Conservation (phyloP, 2,888 invertebrate genomes). For the Caenorhabditis auriculariae region DNA sequence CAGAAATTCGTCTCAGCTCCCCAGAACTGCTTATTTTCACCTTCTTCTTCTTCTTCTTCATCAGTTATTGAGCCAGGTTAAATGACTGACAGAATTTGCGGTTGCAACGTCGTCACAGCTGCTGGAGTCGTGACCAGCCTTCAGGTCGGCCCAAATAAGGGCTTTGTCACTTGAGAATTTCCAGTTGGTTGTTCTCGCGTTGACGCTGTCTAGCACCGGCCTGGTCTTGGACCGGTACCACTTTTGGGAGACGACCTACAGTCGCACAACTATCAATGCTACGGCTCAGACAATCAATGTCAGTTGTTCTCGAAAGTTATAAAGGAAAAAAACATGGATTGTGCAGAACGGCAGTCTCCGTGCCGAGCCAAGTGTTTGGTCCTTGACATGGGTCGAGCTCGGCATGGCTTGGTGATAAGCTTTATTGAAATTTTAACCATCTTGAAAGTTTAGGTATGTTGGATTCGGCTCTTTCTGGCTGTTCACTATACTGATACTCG, state of each 20-base stretch:
- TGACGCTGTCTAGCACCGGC: constrained; percentile 40
- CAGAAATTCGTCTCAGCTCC: constrained; percentile 4
- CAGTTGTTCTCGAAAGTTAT: background rate
- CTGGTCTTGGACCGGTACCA: constrained; percentile 46
- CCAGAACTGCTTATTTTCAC: constrained; percentile 2
- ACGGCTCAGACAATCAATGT: constrained; percentile 24
- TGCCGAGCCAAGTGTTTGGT: constrained; percentile 43
- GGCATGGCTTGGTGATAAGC: constrained; percentile 47
- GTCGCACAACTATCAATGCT: constrained; percentile 28
- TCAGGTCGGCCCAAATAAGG: constrained; percentile 15
- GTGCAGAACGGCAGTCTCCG: constrained; percentile 32
- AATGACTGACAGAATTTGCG: constrained; percentile 48
- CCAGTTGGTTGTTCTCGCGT: constrained; percentile 39
- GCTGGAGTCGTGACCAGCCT: constrained; percentile 49
- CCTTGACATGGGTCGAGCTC: constrained; percentile 46
- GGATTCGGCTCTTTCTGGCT: constrained; percentile 52
- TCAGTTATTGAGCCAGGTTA: constrained; percentile 4
- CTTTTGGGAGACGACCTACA: constrained; percentile 35
- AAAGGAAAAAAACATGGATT: background rate
- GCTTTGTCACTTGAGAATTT: constrained; percentile 1
- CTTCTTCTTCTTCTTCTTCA: constrained; percentile 5
- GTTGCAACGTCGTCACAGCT: constrained; percentile 51
- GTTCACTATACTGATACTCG: constrained; percentile 45
- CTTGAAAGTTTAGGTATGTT: constrained; percentile 15
- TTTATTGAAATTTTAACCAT: background rate